These are phyloP conservation scores for Dryoscopus gambensis DNA, from an alignment of 2,113 vertebrate species.

Conservation along the genomic window DNA sequence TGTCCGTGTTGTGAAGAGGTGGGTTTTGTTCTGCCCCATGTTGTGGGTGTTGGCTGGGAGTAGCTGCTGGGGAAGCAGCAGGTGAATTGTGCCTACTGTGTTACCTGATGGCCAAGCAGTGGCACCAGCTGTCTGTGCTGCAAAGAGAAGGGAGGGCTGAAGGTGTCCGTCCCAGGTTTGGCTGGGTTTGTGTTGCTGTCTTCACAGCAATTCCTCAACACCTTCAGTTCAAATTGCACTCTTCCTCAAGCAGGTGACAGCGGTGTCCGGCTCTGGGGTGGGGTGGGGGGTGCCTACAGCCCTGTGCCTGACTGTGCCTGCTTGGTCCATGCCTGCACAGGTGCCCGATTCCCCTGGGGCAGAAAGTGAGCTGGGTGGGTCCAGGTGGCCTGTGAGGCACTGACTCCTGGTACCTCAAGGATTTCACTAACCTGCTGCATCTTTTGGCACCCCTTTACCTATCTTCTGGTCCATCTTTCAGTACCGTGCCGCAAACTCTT, in stretches of 20 bases:
- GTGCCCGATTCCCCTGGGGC: background rate
- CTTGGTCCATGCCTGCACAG: background rate
- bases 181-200: background rate
- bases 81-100: background rate
- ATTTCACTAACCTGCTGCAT: background rate
- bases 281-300: accelerated
- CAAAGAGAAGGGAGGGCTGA: background rate
- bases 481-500: too few relatives aligned
- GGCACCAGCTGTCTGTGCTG: too few relatives aligned
- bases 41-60: background rate
- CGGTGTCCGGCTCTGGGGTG: background rate
- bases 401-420: background rate
- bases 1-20: background rate
- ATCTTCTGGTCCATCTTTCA: background rate
- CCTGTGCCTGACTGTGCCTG: accelerated
- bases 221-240: background rate
- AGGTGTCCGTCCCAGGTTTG: background rate
- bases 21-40: accelerated
- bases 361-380: background rate
- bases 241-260: background rate
- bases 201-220: background rate
- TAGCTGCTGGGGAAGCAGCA: background rate
- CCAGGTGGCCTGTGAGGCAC: background rate
- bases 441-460: background rate
- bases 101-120: background rate